Base-by-base conservation (phyloP, 2,797 vertebrate genomes). In the Sus cebifrons region DNA sequence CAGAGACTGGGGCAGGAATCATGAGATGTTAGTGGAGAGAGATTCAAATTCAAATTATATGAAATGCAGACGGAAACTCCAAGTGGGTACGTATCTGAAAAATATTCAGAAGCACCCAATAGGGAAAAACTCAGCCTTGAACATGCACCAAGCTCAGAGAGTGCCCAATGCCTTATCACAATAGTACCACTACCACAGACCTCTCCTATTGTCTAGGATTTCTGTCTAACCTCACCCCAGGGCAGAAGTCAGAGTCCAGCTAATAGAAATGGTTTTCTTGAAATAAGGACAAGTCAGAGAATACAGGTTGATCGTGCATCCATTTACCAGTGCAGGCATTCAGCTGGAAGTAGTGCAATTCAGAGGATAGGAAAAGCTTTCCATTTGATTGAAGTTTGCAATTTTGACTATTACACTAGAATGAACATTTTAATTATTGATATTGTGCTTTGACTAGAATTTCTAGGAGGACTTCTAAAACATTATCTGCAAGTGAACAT, bases 391-490 rank as follows among this genome's bases (percentile, higher is more conserved):
- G 27, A 83, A 25, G 29, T 68, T 93, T 90, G 62, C 20, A 52
- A 18, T 92, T 90, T 88, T 81, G 67, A 82, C 6, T 52, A 70
- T 14, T 13, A 17, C 65, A 81, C 29, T 67, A 32, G 15, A 74
- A 70, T 11, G 29, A n/a, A 56, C 56, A 75, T 70, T 89, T 90
- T 58, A 90, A 86, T 89, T 70, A 58, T 60, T 86, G 40, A 71
- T 56, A 36, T 6, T 92, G 25, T 94, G 13, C 5, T 73, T 92
- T 68, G 15, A 36, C 27, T 52, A 84, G 32, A 95, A 65, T 12
- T 17, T 92, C 23, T 62, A 67, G 14, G 40, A 78, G 60, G 20
- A 82, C 29, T 62, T 95, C 89, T 52, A 92, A 93, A 89, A 65
- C 21, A 65, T 44, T 75, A 44, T n/a, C 25, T 25, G 40, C 8